phyloP scores from a whole-genome alignment of 2,113 vertebrate species.

The Caloenas nicobarica region DNA sequence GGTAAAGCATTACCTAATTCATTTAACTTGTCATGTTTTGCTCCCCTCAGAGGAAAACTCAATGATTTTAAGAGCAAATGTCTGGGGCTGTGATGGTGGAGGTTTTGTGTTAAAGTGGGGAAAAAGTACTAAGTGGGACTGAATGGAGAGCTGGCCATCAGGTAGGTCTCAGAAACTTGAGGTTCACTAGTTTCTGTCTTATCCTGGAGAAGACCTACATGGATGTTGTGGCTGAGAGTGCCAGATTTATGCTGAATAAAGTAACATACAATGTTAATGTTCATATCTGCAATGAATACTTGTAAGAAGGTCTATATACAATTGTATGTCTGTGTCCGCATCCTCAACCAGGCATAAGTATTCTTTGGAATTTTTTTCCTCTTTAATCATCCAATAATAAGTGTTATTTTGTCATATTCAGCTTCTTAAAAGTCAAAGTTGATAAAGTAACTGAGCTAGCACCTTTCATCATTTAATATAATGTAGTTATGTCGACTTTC shows the following conservation, averaged over 20 bases:
- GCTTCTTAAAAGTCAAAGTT: background rate
- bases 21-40: background rate
- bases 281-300: background rate
- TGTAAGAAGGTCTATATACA: background rate
- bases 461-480: background rate
- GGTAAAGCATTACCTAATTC: background rate
- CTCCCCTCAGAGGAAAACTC: background rate
- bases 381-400: background rate
- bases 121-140: background rate
- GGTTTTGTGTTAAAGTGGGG: background rate
- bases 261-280: background rate
- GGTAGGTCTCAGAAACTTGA: background rate
- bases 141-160: background rate
- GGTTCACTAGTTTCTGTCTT: background rate
- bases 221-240: background rate
- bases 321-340: rapidly evolving
- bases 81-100: background rate
- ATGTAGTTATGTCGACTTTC: background rate
- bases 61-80: background rate
- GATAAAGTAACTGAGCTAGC: background rate
- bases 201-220: background rate
- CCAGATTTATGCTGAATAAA: background rate
- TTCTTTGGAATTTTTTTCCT: background rate
- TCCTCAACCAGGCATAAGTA: background rate
- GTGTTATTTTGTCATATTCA: background rate